phyloP scores from a whole-genome alignment of 1,140 invertebrate genomes.

The Hydropsyche tenuis region DNA sequence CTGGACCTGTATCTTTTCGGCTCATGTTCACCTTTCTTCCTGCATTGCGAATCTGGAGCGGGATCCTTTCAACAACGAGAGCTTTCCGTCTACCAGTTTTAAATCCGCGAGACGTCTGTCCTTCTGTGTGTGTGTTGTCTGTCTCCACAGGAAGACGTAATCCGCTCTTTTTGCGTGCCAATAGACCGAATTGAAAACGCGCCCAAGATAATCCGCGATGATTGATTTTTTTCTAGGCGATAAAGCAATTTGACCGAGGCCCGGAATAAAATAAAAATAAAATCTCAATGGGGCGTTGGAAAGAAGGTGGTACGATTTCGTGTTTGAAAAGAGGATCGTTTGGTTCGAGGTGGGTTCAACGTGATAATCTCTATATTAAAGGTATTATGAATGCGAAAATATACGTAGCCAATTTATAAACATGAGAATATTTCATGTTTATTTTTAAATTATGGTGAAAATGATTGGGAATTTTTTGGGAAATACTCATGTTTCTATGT shows the following conservation, averaged over 20 bases:
- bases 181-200: slow-evolving; percentile 29
- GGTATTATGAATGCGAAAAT: too few species aligned
- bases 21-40: background rate
- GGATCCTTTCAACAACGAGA: slow-evolving; percentile 8
- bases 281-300: too few species aligned
- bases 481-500: too few species aligned
- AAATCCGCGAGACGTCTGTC: slow-evolving; percentile 21
- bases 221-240: slow-evolving; percentile 27
- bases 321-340: too few species aligned
- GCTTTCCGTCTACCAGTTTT: background rate
- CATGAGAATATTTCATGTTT: too few species aligned
- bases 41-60: too few species aligned
- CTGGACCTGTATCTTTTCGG: slow-evolving; percentile 17
- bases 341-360: too few species aligned
- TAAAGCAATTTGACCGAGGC: slow-evolving; percentile 23
- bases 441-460: too few species aligned
- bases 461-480: too few species aligned
- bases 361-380: too few species aligned
- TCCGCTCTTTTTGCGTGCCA: slow-evolving; percentile 27
- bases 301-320: too few species aligned
- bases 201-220: slow-evolving; percentile 23
- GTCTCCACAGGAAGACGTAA: background rate
- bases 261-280: background rate
- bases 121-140: slow-evolving; percentile 2
- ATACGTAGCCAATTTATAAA: too few species aligned